These are phyloP conservation scores for Eugnorisma glareosa DNA, from an alignment of 2,888 invertebrate genomes.

Conservation along the genomic window DNA sequence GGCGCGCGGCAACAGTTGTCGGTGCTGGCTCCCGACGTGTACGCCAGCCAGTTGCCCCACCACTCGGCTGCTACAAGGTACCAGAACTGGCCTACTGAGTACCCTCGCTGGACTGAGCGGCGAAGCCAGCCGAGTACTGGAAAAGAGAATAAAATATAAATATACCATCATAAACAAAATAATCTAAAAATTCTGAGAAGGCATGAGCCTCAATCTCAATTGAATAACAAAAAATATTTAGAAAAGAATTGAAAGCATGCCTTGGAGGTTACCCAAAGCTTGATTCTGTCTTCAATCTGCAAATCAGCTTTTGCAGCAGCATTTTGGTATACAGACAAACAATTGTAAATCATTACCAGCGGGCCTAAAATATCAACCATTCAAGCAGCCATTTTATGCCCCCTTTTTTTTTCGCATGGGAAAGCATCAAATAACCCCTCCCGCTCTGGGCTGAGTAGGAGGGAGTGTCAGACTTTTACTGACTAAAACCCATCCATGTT, in stretches of 20 bases:
- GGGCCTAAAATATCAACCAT: too few relatives aligned
- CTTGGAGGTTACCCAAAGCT: background rate
- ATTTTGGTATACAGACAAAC: too few relatives aligned
- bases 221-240: background rate
- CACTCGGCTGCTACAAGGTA: slow-evolving; percentile 96
- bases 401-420: too few relatives aligned
- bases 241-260: background rate
- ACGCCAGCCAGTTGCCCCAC: slow-evolving; percentile 95
- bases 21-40: slow-evolving; percentile 89
- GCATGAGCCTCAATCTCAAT: background rate
- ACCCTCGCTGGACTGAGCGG: slow-evolving; percentile 94
- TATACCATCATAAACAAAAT: background rate
- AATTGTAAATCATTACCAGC: too few relatives aligned
- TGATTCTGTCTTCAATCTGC: background rate
- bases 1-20: slow-evolving; percentile 77
- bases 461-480: too few relatives aligned
- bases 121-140: slow-evolving; percentile 95
- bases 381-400: too few relatives aligned
- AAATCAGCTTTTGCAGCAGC: too few relatives aligned
- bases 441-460: too few relatives aligned
- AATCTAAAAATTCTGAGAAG: background rate
- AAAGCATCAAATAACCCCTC: too few relatives aligned
- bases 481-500: too few relatives aligned
- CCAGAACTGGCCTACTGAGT: slow-evolving; percentile 96
- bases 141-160: background rate